Evolutionary conservation across 2,888 invertebrate species (phyloP).

Genomic region (Zhuqinia jingwanae): DNA sequence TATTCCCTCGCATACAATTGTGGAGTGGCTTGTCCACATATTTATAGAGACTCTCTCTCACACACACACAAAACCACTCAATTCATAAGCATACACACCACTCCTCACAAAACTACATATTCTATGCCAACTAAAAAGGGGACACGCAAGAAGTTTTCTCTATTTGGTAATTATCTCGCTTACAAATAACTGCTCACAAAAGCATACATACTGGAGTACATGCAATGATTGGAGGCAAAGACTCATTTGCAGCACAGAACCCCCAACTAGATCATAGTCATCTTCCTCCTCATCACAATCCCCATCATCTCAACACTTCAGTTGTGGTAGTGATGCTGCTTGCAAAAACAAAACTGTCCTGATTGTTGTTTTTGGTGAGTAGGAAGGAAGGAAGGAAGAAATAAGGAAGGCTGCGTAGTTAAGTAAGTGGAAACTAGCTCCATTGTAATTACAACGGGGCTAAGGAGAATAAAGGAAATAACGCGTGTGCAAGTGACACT

Average conservation of each 20-base stretch:
- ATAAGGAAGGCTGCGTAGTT: conserved; percentile 45
- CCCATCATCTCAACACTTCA: not conserved
- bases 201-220: not conserved
- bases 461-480: conserved; percentile 35
- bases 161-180: conserved; percentile 59
- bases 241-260: not conserved
- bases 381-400: conserved; percentile 2
- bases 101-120: not conserved
- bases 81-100: not conserved
- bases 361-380: conserved; percentile 15
- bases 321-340: not conserved
- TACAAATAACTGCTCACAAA: too few relatives aligned
- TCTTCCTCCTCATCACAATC: not conserved
- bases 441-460: conserved; percentile 55
- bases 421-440: conserved; percentile 18
- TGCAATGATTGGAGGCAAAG: not conserved
- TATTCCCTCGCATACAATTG: not conserved
- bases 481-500: conserved; percentile 50
- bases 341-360: not conserved
- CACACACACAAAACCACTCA: not conserved
- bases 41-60: not conserved
- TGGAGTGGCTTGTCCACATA: not conserved
- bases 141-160: conserved; percentile 41
- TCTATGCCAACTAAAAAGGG: too few relatives aligned
- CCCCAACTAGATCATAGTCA: conserved; percentile 24